Evolutionary conservation across 1,140 invertebrate genomes (phyloP).

Genomic region (Rhopalosiphum padi): DNA sequence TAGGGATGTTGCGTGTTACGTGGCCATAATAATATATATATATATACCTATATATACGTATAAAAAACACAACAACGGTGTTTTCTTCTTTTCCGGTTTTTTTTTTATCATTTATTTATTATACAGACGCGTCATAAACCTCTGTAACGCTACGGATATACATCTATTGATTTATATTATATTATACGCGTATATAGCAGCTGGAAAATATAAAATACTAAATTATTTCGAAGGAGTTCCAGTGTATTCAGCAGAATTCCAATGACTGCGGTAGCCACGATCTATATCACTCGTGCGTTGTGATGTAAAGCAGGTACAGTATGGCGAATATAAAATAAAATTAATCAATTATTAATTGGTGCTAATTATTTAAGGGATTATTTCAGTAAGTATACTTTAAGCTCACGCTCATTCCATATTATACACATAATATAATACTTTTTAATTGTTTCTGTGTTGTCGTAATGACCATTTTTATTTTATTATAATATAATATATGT

Average conservation of each 20-base stretch:
- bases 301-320: too few relatives aligned
- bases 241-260: neutral
- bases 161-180: neutral
- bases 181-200: neutral
- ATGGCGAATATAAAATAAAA: too few relatives aligned
- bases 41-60: neutral
- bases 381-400: too few relatives aligned
- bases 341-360: too few relatives aligned
- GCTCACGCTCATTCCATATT: too few relatives aligned
- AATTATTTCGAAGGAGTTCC: neutral
- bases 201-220: neutral
- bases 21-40: neutral
- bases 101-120: neutral
- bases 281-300: too few relatives aligned
- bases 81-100: neutral
- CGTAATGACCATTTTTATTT: too few relatives aligned
- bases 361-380: too few relatives aligned
- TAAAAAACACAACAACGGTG: neutral
- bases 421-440: neutral
- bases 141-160: neutral
- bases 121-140: neutral
- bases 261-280: too few relatives aligned
- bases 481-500: too few relatives aligned
- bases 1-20: neutral
- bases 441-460: neutral